Conservation (phyloP, 2,113 vertebrate species). For the Ameiurus melas region DNA sequence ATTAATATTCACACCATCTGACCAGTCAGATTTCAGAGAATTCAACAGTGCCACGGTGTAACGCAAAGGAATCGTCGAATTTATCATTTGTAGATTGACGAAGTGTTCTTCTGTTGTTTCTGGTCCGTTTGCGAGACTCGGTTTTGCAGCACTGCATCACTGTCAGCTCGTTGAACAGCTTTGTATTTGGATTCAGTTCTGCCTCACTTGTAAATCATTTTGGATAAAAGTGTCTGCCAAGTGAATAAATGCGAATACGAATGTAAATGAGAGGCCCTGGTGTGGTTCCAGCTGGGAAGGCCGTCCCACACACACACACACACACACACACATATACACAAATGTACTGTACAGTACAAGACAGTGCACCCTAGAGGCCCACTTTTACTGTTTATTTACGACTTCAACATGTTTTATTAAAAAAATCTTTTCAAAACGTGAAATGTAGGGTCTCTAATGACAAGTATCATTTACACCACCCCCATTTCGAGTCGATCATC, state of each 20-base stretch:
- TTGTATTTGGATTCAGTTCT: slow-evolving; percentile 6
- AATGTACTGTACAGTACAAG: slow-evolving; percentile 10
- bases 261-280: slow-evolving; percentile 46
- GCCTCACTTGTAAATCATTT: slow-evolving; percentile 30
- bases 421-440: neutral
- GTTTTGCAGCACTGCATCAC: slow-evolving; percentile 10
- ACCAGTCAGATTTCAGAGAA: neutral
- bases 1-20: neutral
- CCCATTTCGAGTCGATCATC: neutral
- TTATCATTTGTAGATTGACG: neutral
- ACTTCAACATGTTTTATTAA: slow-evolving; percentile 13
- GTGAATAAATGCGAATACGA: slow-evolving; percentile 10
- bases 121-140: neutral
- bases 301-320: slow-evolving; percentile 14
- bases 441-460: neutral
- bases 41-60: neutral
- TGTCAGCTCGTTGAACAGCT: slow-evolving; percentile 11
- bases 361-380: neutral
- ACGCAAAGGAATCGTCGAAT: neutral
- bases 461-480: neutral
- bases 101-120: neutral
- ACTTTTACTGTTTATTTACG: slow-evolving; percentile 6
- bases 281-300: slow-evolving; percentile 54
- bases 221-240: slow-evolving; percentile 17
- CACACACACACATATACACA: neutral